A percentile compares a stretch with the other conserved stretches of the same genome.
Conservation (phyloP, 2,113 vertebrate species). For the Bos javanicus region DNA sequence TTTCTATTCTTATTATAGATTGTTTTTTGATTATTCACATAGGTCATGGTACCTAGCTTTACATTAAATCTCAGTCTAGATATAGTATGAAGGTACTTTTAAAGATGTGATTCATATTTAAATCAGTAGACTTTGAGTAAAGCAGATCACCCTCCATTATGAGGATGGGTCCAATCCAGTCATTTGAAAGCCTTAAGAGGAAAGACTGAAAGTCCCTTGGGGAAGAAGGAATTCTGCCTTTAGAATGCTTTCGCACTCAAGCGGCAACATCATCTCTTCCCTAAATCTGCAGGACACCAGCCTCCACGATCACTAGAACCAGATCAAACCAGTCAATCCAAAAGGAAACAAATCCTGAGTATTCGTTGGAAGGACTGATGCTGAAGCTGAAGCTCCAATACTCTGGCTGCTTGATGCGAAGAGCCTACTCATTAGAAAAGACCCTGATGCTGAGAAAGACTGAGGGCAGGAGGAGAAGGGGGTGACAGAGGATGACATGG, state of each 20-base stretch:
- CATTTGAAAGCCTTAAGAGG: not conserved
- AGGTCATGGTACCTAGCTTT: not conserved
- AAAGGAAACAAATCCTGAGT: not conserved
- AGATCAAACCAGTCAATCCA: not conserved
- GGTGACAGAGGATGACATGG: not conserved
- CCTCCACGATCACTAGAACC: not conserved
- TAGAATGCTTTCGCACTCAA: not conserved
- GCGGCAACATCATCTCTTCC: not conserved
- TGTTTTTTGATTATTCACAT: not conserved
- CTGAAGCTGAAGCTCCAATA: not conserved
- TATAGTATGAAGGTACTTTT: not conserved
- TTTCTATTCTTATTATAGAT: not conserved
- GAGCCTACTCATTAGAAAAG: not conserved
- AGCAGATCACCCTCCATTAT: not conserved
- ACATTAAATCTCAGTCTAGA: not conserved
- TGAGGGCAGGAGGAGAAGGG: not conserved
- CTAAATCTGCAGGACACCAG: not conserved
- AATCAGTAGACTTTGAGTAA: not conserved
- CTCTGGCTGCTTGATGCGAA: not conserved
- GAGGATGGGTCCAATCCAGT: not conserved
- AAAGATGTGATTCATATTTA: not conserved
- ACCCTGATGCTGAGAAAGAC: not conserved
- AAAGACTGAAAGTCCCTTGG: not conserved
- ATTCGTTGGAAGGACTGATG: not conserved
- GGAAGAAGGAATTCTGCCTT: not conserved